Conservation (phyloP, 2,888 invertebrate genomes). For the Drosophila rellima region DNA sequence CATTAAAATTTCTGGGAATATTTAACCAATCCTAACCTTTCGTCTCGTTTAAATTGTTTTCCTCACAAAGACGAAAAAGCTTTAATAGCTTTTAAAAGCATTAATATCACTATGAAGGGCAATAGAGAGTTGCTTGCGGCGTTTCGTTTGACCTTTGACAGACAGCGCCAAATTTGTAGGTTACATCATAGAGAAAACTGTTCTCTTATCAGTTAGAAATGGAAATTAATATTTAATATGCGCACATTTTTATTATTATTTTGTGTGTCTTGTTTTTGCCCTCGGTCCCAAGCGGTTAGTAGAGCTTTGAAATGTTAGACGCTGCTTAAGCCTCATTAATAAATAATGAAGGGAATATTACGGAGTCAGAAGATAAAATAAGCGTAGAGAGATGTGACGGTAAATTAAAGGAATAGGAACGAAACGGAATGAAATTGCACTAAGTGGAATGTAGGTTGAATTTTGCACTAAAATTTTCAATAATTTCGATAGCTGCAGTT, state of each 20-base stretch:
- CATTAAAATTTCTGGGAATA: too few species aligned
- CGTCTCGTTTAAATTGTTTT: not conserved
- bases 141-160: slow-evolving; percentile 33
- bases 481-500: slow-evolving; percentile 41
- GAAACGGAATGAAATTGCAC: not conserved
- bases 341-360: slow-evolving; percentile 73
- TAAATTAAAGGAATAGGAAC: not conserved
- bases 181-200: slow-evolving; percentile 40
- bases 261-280: slow-evolving; percentile 20
- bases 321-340: slow-evolving; percentile 82
- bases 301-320: slow-evolving; percentile 76
- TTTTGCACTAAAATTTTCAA: slow-evolving; percentile 42
- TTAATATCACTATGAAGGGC: slow-evolving; percentile 13
- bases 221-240: slow-evolving; percentile 79
- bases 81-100: slow-evolving; percentile 5
- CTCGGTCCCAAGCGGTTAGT: slow-evolving; percentile 19
- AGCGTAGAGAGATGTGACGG: not conserved
- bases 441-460: slow-evolving; percentile 3
- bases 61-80: not conserved
- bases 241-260: slow-evolving; percentile 67
- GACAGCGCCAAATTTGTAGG: slow-evolving; percentile 14
- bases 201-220: slow-evolving; percentile 74
- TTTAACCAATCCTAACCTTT: not conserved
- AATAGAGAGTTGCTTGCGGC: slow-evolving; percentile 45
- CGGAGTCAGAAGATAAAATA: slow-evolving; percentile 21